A percentile compares a stretch with the other conserved stretches of the same genome.
These are phyloP conservation scores for Nomada fucata DNA, from an alignment of 2,888 invertebrate genomes.

Conservation along the genomic window DNA sequence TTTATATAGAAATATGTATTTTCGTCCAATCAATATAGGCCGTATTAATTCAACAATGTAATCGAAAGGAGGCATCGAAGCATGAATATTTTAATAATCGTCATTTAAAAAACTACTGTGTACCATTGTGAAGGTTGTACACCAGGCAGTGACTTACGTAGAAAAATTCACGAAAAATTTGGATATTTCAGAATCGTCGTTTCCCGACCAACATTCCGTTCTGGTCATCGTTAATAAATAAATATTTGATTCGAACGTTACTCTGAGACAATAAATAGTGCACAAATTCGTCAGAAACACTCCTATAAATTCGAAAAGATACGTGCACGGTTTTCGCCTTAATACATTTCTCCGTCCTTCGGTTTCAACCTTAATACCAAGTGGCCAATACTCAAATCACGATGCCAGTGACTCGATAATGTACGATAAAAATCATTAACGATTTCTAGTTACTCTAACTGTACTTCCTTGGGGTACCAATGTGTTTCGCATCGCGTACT, in stretches of 20 bases:
- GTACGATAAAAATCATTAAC: constrained; percentile 30
- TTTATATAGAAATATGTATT: background rate
- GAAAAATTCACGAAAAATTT: constrained; percentile 22
- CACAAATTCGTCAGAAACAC: constrained; percentile 25
- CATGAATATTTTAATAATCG: background rate
- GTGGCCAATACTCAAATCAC: constrained; percentile 29
- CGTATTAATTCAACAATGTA: constrained; percentile 13
- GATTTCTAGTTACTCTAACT: constrained; percentile 23
- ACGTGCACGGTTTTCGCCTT: background rate
- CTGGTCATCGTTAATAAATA: background rate
- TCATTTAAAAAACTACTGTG: background rate
- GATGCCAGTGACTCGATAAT: constrained; percentile 14
- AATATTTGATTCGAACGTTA: background rate
- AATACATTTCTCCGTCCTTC: constrained; percentile 7
- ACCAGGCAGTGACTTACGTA: constrained; percentile 55
- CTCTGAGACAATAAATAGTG: constrained; percentile 25
- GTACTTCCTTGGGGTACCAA: constrained; percentile 31
- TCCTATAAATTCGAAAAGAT: constrained; percentile 22
- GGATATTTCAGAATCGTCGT: constrained; percentile 13
- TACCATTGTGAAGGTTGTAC: constrained; percentile 14
- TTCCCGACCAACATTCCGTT: background rate
- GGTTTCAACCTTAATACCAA: constrained; percentile 25
- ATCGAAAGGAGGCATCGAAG: background rate
- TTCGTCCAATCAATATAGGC: constrained; percentile 28
- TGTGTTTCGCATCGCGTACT: constrained; percentile 25